phyloP scores from a whole-genome alignment of 2,113 vertebrate genomes.

The Alaudala cheleensis region DNA sequence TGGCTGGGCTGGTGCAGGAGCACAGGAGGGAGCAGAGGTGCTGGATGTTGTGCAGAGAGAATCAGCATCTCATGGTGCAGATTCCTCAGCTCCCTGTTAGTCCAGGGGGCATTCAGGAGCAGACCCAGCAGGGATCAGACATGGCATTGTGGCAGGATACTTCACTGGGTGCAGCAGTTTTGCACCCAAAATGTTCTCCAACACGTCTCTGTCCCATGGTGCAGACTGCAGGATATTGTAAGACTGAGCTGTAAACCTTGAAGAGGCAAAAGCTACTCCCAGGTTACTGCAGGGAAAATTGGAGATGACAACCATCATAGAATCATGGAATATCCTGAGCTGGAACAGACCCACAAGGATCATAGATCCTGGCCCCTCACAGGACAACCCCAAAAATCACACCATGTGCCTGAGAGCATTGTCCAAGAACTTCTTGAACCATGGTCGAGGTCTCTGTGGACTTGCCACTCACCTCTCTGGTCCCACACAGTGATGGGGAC shows the following conservation, averaged over 20 bases:
- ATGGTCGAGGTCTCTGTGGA: neutral
- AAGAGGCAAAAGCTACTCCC: neutral
- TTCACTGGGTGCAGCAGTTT: neutral
- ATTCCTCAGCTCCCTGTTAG: neutral
- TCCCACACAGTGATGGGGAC: neutral
- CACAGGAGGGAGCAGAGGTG: neutral
- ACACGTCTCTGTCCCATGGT: neutral
- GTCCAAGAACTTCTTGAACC: rapidly evolving
- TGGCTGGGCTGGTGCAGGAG: neutral
- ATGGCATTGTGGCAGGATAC: neutral
- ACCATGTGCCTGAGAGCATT: neutral
- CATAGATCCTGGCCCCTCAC: neutral
- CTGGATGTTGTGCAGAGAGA: neutral
- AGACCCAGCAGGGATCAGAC: neutral
- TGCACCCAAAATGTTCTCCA: neutral
- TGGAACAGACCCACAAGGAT: neutral
- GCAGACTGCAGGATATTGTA: neutral
- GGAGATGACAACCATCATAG: neutral
- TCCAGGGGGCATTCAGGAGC: neutral
- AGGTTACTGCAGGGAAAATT: neutral
- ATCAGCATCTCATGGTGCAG: neutral
- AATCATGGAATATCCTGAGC: neutral
- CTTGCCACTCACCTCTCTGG: too few relatives aligned
- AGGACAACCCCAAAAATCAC: neutral
- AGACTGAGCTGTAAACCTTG: neutral